phyloP scores from a whole-genome alignment of 64 coral and sea anemone species.

The Orbicella faveolata region DNA sequence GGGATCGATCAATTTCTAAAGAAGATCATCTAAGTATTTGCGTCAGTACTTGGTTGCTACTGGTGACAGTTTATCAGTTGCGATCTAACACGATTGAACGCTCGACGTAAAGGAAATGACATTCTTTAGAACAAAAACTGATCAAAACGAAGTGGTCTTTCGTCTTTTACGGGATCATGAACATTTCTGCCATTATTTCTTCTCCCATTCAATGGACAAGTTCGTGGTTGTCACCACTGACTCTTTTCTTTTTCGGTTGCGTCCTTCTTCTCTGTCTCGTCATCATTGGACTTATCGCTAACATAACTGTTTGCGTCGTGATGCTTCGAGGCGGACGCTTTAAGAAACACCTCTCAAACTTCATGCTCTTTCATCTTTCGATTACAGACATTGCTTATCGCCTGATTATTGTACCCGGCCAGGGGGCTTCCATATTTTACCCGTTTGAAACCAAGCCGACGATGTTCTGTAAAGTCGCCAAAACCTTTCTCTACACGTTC shows the following conservation, averaged over 20 bases:
- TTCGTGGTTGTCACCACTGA: neutral
- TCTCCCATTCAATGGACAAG: neutral
- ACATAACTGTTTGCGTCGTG: slow-evolving; percentile 26
- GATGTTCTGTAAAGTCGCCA: neutral
- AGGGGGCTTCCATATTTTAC: neutral
- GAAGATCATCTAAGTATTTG: neutral
- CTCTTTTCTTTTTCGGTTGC: neutral
- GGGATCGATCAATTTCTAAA: neutral
- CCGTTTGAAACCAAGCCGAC: neutral
- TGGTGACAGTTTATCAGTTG: neutral
- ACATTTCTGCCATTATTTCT: no score
- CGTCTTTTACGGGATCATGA: neutral
- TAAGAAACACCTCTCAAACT: slow-evolving; percentile 64
- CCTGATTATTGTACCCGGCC: slow-evolving; percentile 10
- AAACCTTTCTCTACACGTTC: neutral
- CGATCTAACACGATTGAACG: neutral
- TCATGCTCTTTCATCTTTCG: slow-evolving; percentile 59
- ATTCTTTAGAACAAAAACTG: neutral
- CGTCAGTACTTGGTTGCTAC: neutral
- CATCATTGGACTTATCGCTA: neutral
- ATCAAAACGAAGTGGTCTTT: neutral
- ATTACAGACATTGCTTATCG: slow-evolving; percentile 49
- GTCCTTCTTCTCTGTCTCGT: neutral
- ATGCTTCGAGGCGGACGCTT: slow-evolving; percentile 31
- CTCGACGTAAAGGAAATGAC: neutral